Evolutionary conservation across 2,113 vertebrate species (phyloP).

Genomic region (Corvus cornix): DNA sequence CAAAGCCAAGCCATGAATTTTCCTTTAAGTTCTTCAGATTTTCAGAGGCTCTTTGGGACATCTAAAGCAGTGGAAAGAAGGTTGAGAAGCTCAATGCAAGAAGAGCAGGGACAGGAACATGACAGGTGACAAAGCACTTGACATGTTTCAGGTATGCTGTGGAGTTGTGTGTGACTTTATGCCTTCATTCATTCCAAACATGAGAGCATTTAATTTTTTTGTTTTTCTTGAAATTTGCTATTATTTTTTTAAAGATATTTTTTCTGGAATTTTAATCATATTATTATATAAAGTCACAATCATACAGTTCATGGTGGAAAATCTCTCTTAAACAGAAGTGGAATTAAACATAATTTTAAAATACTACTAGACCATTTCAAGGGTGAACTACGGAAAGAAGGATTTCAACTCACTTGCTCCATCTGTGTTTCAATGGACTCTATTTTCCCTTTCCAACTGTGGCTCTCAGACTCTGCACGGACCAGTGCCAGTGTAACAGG

Average conservation of each 20-base stretch:
- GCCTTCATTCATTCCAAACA: not conserved
- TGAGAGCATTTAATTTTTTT: not conserved
- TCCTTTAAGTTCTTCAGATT: not conserved
- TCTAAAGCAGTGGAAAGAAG: not conserved
- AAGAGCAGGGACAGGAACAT: not conserved
- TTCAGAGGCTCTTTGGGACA: not conserved
- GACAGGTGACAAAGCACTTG: not conserved
- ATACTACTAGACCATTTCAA: not conserved
- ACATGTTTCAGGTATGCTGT: not conserved
- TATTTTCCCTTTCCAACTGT: slow-evolving; percentile 72
- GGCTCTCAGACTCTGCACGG: slow-evolving; percentile 57
- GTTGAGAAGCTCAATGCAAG: not conserved
- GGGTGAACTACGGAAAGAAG: not conserved
- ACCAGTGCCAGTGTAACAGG: slow-evolving; percentile 66
- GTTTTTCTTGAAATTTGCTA: not conserved
- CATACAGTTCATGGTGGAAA: not conserved
- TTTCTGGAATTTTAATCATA: not conserved
- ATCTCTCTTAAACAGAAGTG: not conserved
- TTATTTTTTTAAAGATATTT: not conserved
- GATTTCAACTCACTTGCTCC: slow-evolving; percentile 70
- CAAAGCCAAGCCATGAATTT: not conserved
- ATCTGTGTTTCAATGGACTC: slow-evolving; percentile 72
- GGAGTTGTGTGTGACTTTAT: not conserved
- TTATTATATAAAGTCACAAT: not conserved
- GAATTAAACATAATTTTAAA: not conserved